Percentiles rank a stretch among this genome's conserved stretches.
These are phyloP conservation scores for Stenolophus ochropezus DNA, from an alignment of 2,888 invertebrate species.

Conservation along the genomic window DNA sequence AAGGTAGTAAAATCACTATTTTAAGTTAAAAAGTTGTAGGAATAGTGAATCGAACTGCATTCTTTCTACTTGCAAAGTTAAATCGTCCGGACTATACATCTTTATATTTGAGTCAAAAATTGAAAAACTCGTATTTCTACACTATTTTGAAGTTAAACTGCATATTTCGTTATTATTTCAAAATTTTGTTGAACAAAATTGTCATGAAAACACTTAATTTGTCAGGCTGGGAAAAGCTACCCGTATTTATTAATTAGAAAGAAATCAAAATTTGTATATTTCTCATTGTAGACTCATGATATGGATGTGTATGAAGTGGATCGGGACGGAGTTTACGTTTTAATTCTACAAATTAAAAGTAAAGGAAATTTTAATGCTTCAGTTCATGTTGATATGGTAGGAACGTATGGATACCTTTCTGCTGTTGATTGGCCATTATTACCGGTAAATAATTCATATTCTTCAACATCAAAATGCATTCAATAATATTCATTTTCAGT, in stretches of 20 bases:
- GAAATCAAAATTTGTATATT: not conserved
- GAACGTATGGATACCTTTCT: conserved; percentile 88
- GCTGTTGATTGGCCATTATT: conserved; percentile 93
- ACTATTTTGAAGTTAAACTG: no score
- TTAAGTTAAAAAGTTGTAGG: no score
- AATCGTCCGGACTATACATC: no score
- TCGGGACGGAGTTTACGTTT: conserved; percentile 84
- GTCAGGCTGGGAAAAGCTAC: no score
- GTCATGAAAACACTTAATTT: no score
- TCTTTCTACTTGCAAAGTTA: no score
- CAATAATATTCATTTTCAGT: conserved; percentile 73
- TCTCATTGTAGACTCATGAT: conserved; percentile 59
- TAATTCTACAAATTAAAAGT: conserved; percentile 75
- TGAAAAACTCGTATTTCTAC: no score
- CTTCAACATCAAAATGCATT: not conserved
- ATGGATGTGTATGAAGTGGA: conserved; percentile 76
- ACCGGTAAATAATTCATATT: conserved; percentile 76
- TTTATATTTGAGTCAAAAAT: no score
- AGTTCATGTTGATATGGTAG: conserved; percentile 83
- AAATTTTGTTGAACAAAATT: no score
- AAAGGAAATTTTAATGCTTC: conserved; percentile 75
- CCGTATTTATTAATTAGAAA: not conserved
- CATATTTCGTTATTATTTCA: no score
- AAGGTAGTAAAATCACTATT: no score
- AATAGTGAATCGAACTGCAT: no score